A percentile compares a stretch with the other conserved stretches of the same genome.
Evolutionary conservation across 2,888 invertebrate genomes (phyloP).

Genomic region (Acheta domesticus): DNA sequence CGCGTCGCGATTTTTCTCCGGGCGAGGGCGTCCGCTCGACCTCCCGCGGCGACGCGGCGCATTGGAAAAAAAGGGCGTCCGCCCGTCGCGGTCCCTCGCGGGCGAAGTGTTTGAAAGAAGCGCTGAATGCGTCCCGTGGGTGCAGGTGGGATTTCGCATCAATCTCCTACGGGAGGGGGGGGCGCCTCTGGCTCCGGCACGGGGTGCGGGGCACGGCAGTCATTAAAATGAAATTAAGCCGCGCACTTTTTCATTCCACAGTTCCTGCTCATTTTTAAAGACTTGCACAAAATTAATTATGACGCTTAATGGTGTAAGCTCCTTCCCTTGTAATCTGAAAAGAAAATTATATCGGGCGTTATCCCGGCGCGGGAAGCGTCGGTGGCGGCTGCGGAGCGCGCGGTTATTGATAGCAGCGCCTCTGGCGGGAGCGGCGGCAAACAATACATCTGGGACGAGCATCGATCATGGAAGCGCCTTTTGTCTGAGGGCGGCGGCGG

Average conservation of each 20-base stretch:
- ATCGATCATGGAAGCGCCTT: slow-evolving; percentile 18
- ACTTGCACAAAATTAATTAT: slow-evolving; percentile 18
- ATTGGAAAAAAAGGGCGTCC: no score
- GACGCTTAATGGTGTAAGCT: slow-evolving; percentile 11
- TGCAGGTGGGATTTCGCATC: slow-evolving; percentile 5
- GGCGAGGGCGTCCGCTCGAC: no score
- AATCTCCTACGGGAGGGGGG: background rate
- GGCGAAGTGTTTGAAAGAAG: background rate
- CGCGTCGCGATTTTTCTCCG: no score
- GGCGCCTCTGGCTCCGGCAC: background rate
- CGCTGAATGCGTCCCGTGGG: background rate
- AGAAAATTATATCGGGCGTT: slow-evolving; percentile 5
- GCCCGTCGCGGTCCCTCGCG: no score
- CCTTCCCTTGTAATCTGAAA: slow-evolving; percentile 10
- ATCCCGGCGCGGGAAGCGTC: background rate
- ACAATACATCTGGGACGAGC: background rate
- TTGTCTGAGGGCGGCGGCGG: background rate
- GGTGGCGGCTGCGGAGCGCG: background rate
- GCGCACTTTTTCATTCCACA: background rate
- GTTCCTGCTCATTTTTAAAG: slow-evolving; percentile 18
- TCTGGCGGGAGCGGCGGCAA: background rate
- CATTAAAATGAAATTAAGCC: slow-evolving; percentile 18
- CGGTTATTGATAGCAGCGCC: slow-evolving; percentile 1
- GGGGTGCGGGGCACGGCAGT: slow-evolving; percentile 1
- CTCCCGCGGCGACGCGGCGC: no score